Conservation (phyloP, 2,888 invertebrate species). For the Heteropelma amictum region DNA sequence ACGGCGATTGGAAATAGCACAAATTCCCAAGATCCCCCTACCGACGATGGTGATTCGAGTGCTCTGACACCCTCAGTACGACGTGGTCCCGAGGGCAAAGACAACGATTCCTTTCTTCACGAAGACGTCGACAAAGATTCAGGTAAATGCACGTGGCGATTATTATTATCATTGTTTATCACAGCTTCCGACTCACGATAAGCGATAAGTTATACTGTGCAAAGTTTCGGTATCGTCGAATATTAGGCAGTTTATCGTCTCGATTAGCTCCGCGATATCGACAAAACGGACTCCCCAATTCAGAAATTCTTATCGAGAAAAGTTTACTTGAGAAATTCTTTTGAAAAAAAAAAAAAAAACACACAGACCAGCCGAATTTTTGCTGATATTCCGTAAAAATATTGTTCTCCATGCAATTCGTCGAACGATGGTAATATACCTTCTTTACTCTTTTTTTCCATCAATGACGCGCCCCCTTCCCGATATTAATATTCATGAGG, state of each 20-base stretch:
- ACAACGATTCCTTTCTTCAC: slow-evolving; percentile 84
- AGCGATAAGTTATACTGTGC: background rate
- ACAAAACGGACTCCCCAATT: no score
- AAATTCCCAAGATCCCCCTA: slow-evolving; percentile 62
- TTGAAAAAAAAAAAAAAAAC: background rate
- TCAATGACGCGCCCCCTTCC: slow-evolving; percentile 60
- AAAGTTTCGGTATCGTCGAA: background rate
- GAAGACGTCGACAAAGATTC: slow-evolving; percentile 81
- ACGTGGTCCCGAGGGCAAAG: slow-evolving; percentile 90
- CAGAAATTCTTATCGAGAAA: no score
- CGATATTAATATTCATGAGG: slow-evolving; percentile 71
- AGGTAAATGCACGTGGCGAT: slow-evolving; percentile 72
- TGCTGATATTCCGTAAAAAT: background rate
- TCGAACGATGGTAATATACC: slow-evolving; percentile 48
- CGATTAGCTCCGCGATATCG: no score
- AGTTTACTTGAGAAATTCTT: no score
- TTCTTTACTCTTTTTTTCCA: slow-evolving; percentile 54
- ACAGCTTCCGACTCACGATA: background rate
- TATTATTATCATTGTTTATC: slow-evolving; percentile 54
- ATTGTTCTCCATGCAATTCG: slow-evolving; percentile 23
- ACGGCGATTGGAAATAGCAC: slow-evolving; percentile 66
- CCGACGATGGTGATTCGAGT: slow-evolving; percentile 69
- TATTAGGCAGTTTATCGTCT: no score
- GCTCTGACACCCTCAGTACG: slow-evolving; percentile 79
- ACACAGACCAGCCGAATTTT: background rate